Base-by-base conservation (phyloP, 2,113 vertebrate genomes). In the Microtus richardsoni region DNA sequence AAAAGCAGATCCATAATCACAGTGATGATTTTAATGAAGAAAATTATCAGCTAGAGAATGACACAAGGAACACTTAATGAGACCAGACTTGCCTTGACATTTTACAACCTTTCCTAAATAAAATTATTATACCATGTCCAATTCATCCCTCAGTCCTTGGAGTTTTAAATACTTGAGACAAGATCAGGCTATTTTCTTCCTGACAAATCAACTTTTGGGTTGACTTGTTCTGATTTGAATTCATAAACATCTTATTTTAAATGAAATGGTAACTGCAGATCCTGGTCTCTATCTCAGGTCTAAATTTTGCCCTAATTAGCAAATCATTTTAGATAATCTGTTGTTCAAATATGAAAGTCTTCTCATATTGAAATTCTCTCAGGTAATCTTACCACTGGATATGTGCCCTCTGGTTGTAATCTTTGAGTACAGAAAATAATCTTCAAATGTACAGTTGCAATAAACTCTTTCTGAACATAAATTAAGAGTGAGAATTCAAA, bases 41-140 rank as follows among this genome's bases (percentile, higher is more conserved):
- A 97, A 97, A 92, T 93, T 90, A 98, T 98, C 97, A 96, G 54
- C 94, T 97, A 44, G 68, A 94, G 95, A 97, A 92, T 97, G 94
- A 97, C 95, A 96, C 78, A 91, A 83, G 79, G 54, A 96, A 95
- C 95, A 89, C 4, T 70, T 97, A 96, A 98, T 33, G 75, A 96
- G 96, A 97, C 95, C 68, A 92, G 96, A 96, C 92, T 97, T 95
- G 75, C 49, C 91, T 95, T 28, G 78, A 97, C 83, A 93, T 97
- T 94, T 71, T 97, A 41, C 95, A 98, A 97, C 96, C 77, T 97
- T 95, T 93, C 60, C 92, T 97, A 98, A 98, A 97, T 96, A 91
- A 96, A 96, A 97, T 97, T 94, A 97, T 89, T 94, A 95, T 97
- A 97, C 41, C 95, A 97, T 90, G 36, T 97, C 89, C 95, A 97